Evolutionary conservation across 2,113 vertebrate genomes (phyloP), one percentile per base, ranked within the genome.

Genomic region (Hypomesus transpacificus): DNA sequence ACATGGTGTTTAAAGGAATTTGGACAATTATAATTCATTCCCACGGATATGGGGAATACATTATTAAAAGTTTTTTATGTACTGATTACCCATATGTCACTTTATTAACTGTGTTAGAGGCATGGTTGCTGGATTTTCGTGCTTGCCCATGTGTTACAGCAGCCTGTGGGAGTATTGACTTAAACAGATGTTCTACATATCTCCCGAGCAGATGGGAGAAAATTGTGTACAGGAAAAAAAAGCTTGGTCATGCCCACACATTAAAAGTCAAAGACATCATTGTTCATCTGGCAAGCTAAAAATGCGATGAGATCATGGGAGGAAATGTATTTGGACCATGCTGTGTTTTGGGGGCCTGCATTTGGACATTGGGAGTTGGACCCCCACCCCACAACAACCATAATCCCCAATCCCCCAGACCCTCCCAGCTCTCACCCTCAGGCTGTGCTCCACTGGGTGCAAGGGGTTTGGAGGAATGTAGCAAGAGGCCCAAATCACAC

Each of bases 281-380:
- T 97, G 95, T 96, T 94, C 52, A 0, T 81, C 58, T 70, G 78
- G 1, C 18, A 21, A 61, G 75, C 76, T 84, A 95, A 93, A 93
- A 95, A 95, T 96, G 92, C 56, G 70, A 83, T 91, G 93, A 95
- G 84, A 90, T 95, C 92, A 95, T 91, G 85, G 87, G 87, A 89
- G 92, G 92, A 92, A 90, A 90, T 85, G 88, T 20, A 80, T 88
- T 89, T 91, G 89, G 81, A 28, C 85, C 71, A 79, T 82, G 86
- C 77, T 34, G 14, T 1, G 53, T 74, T 60, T 61, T 4, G 78
- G 63, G 70, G 64, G 65, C 57, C 14, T 34, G 64, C 59, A 65
- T 26, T 66, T 26, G 76, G 73, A 57, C 8, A 61, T 60, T 22
- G 39, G 39, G 39, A 46, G 39, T 46, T 11, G 39, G 16, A n/a